Conservation (phyloP, 2,888 invertebrate genomes). For the Drosophila macrospina region DNA sequence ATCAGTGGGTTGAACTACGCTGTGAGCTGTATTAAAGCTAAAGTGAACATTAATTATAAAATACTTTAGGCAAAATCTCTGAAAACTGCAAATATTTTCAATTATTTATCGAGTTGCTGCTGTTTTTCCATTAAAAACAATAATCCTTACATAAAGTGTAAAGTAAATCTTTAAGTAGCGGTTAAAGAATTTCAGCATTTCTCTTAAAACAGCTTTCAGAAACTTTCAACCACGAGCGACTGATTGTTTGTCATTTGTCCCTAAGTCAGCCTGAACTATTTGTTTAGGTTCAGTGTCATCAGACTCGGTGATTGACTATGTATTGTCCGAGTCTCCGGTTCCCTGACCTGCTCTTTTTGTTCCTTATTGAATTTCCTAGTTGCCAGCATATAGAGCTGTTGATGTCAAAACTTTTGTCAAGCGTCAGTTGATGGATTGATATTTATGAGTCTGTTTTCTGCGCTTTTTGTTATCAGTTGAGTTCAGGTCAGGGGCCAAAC, state of each 20-base stretch:
- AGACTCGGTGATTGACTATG: constrained; percentile 36
- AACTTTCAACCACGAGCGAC: background rate
- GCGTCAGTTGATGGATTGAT: constrained; percentile 51
- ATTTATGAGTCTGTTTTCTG: constrained; percentile 43
- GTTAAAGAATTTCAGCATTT: no score
- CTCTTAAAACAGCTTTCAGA: background rate
- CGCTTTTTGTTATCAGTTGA: constrained; percentile 18
- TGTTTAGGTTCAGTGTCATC: background rate
- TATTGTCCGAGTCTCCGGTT: constrained; percentile 7
- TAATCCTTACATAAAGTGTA: background rate
- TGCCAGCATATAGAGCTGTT: constrained; percentile 21
- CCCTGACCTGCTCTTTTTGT: background rate
- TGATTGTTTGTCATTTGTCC: constrained; percentile 4
- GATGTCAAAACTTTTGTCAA: constrained; percentile 43
- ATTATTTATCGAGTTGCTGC: background rate
- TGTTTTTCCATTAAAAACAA: background rate
- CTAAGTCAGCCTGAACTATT: constrained; percentile 2
- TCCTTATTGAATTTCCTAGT: constrained; percentile 30
- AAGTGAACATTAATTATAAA: background rate
- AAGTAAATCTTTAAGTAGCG: background rate
- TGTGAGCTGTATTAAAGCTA: constrained; percentile 5
- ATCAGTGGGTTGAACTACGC: constrained; percentile 15
- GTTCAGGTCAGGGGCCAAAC: constrained; percentile 31
- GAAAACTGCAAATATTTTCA: background rate
- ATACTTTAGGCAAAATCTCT: background rate